A percentile compares a stretch with the other conserved stretches of the same genome.
phyloP scores from a whole-genome alignment of 1,140 invertebrate genomes.

The Amphibalanus amphitrite region DNA sequence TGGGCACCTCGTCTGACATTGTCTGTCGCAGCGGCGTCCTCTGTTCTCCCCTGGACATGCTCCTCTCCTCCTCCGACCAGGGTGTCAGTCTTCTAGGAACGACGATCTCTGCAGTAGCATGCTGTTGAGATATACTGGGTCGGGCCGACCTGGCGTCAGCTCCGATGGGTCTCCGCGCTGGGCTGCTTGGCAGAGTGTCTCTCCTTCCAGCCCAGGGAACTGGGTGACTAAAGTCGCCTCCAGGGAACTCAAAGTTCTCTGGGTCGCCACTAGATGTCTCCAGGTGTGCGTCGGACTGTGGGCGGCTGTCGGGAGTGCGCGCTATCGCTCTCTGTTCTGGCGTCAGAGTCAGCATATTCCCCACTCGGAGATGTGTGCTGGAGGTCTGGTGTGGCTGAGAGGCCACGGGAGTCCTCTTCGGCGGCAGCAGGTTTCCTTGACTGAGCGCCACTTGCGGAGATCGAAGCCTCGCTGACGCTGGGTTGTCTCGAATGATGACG shows the following conservation, averaged over 20 bases:
- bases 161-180: too few species aligned
- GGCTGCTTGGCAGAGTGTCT: not conserved
- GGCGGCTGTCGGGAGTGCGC: too few species aligned
- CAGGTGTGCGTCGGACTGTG: not conserved
- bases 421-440: not conserved
- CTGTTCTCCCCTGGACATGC: too few species aligned
- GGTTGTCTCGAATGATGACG: not conserved
- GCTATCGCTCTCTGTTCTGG: not conserved
- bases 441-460: not conserved
- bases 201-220: not conserved
- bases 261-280: not conserved
- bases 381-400: not conserved
- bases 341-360: not conserved
- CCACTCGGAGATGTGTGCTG: not conserved
- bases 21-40: not conserved
- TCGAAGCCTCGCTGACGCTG: not conserved
- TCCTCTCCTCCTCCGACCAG: not conserved
- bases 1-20: not conserved
- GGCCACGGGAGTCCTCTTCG: not conserved
- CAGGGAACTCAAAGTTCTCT: too few species aligned
- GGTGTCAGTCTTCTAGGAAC: not conserved
- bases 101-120: not conserved
- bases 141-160: too few species aligned
- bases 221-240: too few species aligned
- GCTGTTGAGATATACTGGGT: not conserved